Base-by-base conservation (phyloP, 2,113 vertebrate genomes). In the Dicrurus megarhynchus region DNA sequence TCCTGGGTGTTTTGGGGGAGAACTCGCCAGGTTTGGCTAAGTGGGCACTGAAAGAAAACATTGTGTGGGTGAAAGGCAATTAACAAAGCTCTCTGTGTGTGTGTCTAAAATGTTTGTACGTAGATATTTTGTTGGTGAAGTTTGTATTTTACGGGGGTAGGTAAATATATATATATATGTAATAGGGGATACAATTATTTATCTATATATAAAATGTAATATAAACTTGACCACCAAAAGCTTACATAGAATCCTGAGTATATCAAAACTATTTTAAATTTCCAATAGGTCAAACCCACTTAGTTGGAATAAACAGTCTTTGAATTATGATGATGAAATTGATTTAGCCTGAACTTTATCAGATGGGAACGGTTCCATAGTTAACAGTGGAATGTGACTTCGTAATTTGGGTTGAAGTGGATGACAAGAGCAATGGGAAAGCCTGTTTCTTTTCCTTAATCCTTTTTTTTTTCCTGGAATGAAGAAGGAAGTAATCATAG, bases 331-430 rank as follows among this genome's bases (percentile, higher is more conserved):
- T 17, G 50, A 60, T 89, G 60, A 57, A 81, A 92, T 65, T 30
- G 84, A 53, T 89, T 67, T 78, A 73, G 89, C 32, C 53, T 30
- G 77, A 83, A 87, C 73, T 93, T 80, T 68, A 93, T 89, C 74
- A n/a, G 80, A 84, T 90, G 57, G 80, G 70, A 81, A 21, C 0
- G 0, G 53, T 37, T 89, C 92, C 50, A 11, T 3, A 24, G 69
- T 55, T 78, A 65, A 32, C 13, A 84, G 49, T 15, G 65, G 71
- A 87, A 86, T 46, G 37, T 28, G 85, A 78, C 86, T 96, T 88
- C 5, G 37, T 86, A 23, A 69, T 90, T 96, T 67, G 65, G 39
- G 19, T 57, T 49, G 63, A 41, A 84, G 52, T 33, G 44, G 37
- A 53, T 55, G 90, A 73, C 27, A 63, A 15, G 73, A 78, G 83